Base-by-base conservation (phyloP, 2,113 vertebrate species). In the Hyla sarda region DNA sequence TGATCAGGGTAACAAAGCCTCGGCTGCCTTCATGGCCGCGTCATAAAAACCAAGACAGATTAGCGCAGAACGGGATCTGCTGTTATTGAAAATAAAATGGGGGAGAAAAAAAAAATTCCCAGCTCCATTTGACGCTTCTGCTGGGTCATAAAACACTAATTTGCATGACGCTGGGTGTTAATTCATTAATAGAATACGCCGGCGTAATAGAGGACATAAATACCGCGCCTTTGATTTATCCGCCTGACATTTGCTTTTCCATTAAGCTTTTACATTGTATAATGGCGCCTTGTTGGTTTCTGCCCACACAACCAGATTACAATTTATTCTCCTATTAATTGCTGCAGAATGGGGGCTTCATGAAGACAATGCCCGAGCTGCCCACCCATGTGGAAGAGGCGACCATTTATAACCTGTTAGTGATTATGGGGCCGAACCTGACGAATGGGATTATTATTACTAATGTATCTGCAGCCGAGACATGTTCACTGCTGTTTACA, bases 261-360 rank as follows among this genome's bases (percentile, higher is more conserved):
- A 86, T 72, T 86, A 86, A 86, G 84, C 50, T 67, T 85, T 71
- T 85, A 85, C 69, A 85, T 85, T 67, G 47, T 85, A 78, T 50
- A 85, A 85, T 69, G 84, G 74, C 62, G 48, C 74, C 74, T n/a
- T 60, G 52, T 81, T 28, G 62, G 67, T 81, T 71, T 25, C 76
- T 47, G 65, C 65, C 76, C 76, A 86, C 76, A 72, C 76, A 58
- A 45, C 41, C 50, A 50, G 19, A 23, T 14, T 19, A 37, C 60
- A 25, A 54, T 86, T 86, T 60, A 81, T 81, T 73, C 52, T n/a
- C 14, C 62, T 48, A 81, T 60, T 86, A 86, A 86, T 86, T 80
- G 74, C 62, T n/a, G 30, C 60, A 1, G 30, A 0, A 1, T 62
- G 37, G 81, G 45, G 82, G 52, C 48, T 77, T 41, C 25, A 1